A percentile compares a stretch with the other conserved stretches of the same genome.
Evolutionary conservation across 2,888 invertebrate species (phyloP).

Genomic region (Ophion obscuratus): DNA sequence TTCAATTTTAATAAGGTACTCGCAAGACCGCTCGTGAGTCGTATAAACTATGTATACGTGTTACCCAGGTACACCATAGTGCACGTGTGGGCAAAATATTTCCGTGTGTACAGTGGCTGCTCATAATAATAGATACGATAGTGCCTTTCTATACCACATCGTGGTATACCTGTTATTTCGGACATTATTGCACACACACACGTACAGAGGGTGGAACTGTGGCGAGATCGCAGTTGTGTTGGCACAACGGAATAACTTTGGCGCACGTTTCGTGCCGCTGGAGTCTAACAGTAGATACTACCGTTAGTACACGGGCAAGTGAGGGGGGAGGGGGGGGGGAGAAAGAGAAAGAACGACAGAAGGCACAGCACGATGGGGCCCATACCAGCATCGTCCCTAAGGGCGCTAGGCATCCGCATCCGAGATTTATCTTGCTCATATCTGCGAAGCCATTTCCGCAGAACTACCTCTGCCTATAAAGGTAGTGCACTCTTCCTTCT

Average conservation of each 20-base stretch:
- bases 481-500: slow-evolving; percentile 38
- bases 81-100: not conserved
- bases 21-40: slow-evolving; percentile 52
- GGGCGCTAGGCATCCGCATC: slow-evolving; percentile 78
- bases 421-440: slow-evolving; percentile 82
- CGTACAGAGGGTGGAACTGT: slow-evolving; percentile 10
- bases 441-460: slow-evolving; percentile 77
- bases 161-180: slow-evolving; percentile 14
- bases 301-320: slow-evolving; percentile 35
- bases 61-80: not conserved
- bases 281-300: slow-evolving; percentile 62
- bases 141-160: not conserved
- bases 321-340: slow-evolving; percentile 10
- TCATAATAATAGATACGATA: slow-evolving; percentile 1
- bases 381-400: slow-evolving; percentile 67
- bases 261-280: slow-evolving; percentile 71
- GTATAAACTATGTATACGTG: slow-evolving; percentile 22
- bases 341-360: slow-evolving; percentile 28
- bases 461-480: slow-evolving; percentile 55
- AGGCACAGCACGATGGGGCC: slow-evolving; percentile 11
- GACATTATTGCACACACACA: not conserved
- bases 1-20: slow-evolving; percentile 70
- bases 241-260: slow-evolving; percentile 72
- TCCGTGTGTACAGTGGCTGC: not conserved
- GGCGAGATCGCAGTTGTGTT: slow-evolving; percentile 51